Base-by-base conservation (phyloP, 2,888 invertebrate genomes). In the Lithophane semibrunnea region DNA sequence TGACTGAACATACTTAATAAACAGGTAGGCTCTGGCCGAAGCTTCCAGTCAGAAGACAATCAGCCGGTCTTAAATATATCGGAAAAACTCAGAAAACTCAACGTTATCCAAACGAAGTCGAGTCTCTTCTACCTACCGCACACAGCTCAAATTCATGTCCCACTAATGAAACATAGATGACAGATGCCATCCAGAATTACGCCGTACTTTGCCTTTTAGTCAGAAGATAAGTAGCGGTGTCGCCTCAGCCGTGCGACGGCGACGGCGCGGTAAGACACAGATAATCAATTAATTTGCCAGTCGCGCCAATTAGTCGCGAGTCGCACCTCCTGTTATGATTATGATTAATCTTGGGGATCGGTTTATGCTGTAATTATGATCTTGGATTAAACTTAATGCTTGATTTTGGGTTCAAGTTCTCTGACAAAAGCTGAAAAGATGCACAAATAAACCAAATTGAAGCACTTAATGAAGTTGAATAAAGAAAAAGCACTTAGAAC, bases 231-330 rank as follows among this genome's bases (percentile, higher is more conserved):
- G 84, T 84, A 78, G 83, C 75, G 21, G n/a, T 21, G 86, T 72
- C 78, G 77, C 73, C 1, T 72, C 70, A 61, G 21, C 67, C 61
- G 64, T 66, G 82, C 79, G 84, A 83, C 83, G 78, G 82, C 79
- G 84, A 83, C 83, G 78, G 72, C 76, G 83, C 89, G 87, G 86
- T 89, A 87, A 89, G 90, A 90, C 92, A 90, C 89, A 91, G 90
- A 91, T 93, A 92, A 93, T 94, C 93, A 93, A 94, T 94, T 93
- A 94, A 92, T 93, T 90, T 88, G 87, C 84, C 85, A 89, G 93
- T 92, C 91, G 83, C 92, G 90, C 91, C 91, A 94, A 95, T 95
- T 94, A 95, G 93, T 89, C 91, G 90, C 92, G 81, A 84, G 93
- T 91, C 91, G 90, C 92, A 94, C 93, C 92, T 94, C 92, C 83